Conservation (phyloP, 2,113 vertebrate genomes). For the Microcebus tavaratra region DNA sequence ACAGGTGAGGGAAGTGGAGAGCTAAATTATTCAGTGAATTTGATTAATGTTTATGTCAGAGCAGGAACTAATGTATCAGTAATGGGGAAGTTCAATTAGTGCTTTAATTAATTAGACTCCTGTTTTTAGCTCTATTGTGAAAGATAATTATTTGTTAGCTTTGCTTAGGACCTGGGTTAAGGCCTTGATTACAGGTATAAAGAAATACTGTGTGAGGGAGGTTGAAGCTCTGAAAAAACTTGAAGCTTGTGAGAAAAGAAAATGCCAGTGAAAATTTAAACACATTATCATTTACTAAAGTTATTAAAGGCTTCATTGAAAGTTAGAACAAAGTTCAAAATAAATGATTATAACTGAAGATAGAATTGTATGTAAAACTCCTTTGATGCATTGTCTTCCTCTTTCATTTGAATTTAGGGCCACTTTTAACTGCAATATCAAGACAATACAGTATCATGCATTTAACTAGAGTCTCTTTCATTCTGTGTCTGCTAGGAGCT, state of each 20-base stretch:
- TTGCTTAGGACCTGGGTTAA: slow-evolving; percentile 48
- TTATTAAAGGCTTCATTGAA: not conserved
- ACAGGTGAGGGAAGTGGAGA: slow-evolving; percentile 40
- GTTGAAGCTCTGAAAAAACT: not conserved
- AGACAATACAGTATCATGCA: not conserved
- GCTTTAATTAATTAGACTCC: slow-evolving; percentile 70
- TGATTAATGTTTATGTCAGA: slow-evolving; percentile 77
- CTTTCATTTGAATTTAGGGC: not conserved
- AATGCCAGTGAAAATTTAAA: slow-evolving; percentile 49
- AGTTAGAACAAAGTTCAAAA: slow-evolving; percentile 53
- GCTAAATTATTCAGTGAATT: slow-evolving; percentile 68
- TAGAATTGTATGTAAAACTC: not conserved
- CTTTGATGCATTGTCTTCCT: not conserved
- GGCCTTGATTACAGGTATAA: slow-evolving; percentile 59
- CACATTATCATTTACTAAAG: slow-evolving; percentile 11
- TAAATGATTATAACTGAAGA: not conserved
- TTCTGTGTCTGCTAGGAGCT: not conserved
- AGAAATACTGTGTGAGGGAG: not conserved
- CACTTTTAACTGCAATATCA: not conserved
- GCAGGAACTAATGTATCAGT: slow-evolving; percentile 72
- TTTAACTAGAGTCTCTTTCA: not conserved
- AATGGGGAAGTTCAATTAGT: slow-evolving; percentile 72
- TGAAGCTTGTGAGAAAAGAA: slow-evolving; percentile 36
- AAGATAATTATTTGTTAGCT: slow-evolving; percentile 68
- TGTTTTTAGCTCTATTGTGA: slow-evolving; percentile 71